phyloP scores from a whole-genome alignment of 2,113 vertebrate species.

The Mirounga angustirostris region DNA sequence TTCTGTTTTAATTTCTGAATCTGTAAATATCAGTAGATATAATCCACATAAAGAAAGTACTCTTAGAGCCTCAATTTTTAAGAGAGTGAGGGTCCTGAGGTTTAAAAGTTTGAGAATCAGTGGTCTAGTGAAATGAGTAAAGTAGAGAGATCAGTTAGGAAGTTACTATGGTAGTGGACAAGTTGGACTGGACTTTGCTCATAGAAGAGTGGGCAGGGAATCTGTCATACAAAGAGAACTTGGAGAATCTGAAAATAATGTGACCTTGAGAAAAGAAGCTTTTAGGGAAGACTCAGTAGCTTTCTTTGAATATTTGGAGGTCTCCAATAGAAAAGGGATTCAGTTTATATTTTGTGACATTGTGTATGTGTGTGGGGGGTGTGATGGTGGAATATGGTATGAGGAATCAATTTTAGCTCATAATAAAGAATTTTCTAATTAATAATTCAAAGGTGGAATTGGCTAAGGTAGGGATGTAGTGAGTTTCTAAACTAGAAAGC shows the following conservation, averaged over 20 bases:
- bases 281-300: not conserved
- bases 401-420: constrained; percentile 18
- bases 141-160: not conserved
- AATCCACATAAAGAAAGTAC: not conserved
- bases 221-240: not conserved
- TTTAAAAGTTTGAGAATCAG: not conserved
- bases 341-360: constrained; percentile 19
- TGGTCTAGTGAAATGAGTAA: not conserved
- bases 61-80: not conserved
- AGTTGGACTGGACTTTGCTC: not conserved
- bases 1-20: constrained; percentile 12
- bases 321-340: not conserved
- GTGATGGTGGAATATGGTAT: not conserved
- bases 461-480: not conserved
- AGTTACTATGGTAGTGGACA: not conserved
- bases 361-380: too few species aligned
- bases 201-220: not conserved
- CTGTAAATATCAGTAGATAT: not conserved
- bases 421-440: not conserved
- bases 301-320: not conserved
- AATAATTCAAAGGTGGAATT: not conserved
- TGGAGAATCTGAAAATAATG: not conserved
- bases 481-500: not conserved
- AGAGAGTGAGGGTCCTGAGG: not conserved
- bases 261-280: not conserved